A percentile compares a stretch with the other conserved stretches of the same genome.
These are phyloP conservation scores for Neodiprion pinetum DNA, from an alignment of 1,140 invertebrate species.

Conservation along the genomic window DNA sequence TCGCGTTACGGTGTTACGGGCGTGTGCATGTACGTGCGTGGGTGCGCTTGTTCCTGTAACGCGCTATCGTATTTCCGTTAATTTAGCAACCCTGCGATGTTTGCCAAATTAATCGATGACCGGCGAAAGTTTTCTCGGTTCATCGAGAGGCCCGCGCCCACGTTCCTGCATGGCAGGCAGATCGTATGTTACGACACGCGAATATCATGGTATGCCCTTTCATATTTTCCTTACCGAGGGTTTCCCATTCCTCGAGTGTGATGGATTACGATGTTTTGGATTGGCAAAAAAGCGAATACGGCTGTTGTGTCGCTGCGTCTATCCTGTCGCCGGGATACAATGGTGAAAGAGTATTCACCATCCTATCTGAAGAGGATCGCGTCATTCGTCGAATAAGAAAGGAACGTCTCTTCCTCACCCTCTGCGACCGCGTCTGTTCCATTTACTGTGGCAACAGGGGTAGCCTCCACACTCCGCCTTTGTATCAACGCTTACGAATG, in stretches of 20 bases:
- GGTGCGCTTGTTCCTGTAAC: neutral
- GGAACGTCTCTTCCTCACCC: neutral
- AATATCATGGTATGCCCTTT: neutral
- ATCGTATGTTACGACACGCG: conserved; percentile 15
- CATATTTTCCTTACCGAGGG: neutral
- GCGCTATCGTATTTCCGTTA: conserved; percentile 4
- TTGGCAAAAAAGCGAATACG: conserved; percentile 16
- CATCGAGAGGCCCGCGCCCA: neutral
- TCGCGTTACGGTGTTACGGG: neutral
- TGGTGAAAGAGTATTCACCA: conserved; percentile 15
- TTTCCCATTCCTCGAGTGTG: conserved; percentile 23
- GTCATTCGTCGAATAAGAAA: conserved; percentile 23
- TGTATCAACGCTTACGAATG: neutral
- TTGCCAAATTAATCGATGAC: conserved; percentile 14
- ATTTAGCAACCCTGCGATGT: neutral
- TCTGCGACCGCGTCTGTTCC: neutral
- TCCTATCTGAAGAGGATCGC: conserved; percentile 13
- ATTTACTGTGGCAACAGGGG: neutral
- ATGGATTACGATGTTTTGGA: conserved; percentile 30
- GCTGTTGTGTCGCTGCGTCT: neutral
- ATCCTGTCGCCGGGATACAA: conserved; percentile 11
- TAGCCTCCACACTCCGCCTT: neutral
- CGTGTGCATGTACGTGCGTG: neutral
- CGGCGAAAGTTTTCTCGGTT: neutral
- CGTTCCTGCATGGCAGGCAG: neutral